phyloP scores from a whole-genome alignment of 1,140 invertebrate species.

The Eulimnadia texana region DNA sequence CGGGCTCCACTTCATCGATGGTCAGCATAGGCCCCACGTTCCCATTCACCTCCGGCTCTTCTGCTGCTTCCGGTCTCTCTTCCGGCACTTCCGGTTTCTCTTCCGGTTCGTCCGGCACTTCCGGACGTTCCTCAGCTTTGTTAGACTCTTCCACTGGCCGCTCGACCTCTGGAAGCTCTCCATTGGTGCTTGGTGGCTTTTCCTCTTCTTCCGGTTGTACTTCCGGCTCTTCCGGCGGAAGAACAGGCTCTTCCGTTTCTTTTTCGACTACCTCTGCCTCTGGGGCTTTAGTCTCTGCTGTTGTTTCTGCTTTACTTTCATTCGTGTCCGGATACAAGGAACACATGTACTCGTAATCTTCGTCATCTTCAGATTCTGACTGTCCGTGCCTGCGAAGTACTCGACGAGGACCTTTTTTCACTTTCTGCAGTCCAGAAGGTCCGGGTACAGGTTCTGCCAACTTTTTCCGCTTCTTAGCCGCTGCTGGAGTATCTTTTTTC shows the following conservation, averaged over 20 bases:
- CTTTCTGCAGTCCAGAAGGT: slow-evolving; percentile 1
- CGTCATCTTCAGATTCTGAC: slow-evolving; percentile 8
- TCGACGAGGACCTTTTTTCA: slow-evolving; percentile 1
- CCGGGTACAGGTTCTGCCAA: neutral
- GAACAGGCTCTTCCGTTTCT: neutral
- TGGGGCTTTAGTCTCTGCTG: neutral
- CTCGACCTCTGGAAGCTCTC: neutral
- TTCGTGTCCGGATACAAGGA: neutral
- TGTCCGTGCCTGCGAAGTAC: neutral
- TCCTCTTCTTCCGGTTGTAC: neutral
- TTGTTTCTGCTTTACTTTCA: neutral
- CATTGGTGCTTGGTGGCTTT: neutral
- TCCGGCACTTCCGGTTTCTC: neutral
- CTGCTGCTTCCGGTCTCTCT: neutral
- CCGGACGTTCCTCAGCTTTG: no score
- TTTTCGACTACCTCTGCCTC: neutral
- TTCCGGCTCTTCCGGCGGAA: no score
- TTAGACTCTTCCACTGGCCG: neutral
- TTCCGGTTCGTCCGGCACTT: neutral
- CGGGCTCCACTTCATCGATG: neutral
- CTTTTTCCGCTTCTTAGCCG: neutral
- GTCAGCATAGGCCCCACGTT: neutral
- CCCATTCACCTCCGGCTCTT: neutral
- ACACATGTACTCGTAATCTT: slow-evolving; percentile 5
- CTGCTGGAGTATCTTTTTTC: neutral